phyloP scores from a whole-genome alignment of 35 echinoderm and acorn worm species.

The Acanthaster planci region DNA sequence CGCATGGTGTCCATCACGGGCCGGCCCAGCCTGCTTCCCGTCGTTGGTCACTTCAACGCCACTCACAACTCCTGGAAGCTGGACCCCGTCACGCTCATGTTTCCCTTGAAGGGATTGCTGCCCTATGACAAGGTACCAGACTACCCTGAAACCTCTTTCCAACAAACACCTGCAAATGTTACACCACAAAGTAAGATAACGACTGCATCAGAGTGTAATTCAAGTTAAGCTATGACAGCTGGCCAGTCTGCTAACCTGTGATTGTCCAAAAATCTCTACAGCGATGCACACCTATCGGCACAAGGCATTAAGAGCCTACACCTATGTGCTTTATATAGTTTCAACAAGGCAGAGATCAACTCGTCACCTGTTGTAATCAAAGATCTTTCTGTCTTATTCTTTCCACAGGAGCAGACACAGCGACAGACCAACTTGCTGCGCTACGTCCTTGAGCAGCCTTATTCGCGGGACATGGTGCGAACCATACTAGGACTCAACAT shows the following conservation, averaged over 20 bases:
- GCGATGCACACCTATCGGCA: no score
- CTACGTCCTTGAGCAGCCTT: conserved; percentile 87
- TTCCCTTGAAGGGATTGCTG: conserved; percentile 80
- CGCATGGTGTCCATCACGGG: conserved; percentile 91
- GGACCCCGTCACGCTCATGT: conserved; percentile 73
- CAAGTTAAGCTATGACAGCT: no score
- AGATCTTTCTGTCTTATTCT: not conserved
- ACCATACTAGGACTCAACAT: conserved; percentile 80
- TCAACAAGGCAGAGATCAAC: no score
- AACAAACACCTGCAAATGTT: no score
- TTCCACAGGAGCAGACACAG: conserved; percentile 55
- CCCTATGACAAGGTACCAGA: conserved; percentile 95
- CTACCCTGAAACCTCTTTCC: not conserved
- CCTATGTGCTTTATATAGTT: no score
- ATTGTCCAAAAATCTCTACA: no score
- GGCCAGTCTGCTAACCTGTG: no score
- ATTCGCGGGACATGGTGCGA: conserved; percentile 89
- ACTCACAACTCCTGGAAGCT: conserved; percentile 93
- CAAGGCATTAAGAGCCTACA: no score
- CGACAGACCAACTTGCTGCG: conserved; percentile 69
- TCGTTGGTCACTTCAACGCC: conserved; percentile 86
- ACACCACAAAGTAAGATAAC: no score
- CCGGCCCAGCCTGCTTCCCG: conserved; percentile 68
- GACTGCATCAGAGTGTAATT: no score
- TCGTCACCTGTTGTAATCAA: no score